These are phyloP conservation scores for Anthrax anthrax DNA, from an alignment of 2,888 invertebrate genomes.

Conservation along the genomic window DNA sequence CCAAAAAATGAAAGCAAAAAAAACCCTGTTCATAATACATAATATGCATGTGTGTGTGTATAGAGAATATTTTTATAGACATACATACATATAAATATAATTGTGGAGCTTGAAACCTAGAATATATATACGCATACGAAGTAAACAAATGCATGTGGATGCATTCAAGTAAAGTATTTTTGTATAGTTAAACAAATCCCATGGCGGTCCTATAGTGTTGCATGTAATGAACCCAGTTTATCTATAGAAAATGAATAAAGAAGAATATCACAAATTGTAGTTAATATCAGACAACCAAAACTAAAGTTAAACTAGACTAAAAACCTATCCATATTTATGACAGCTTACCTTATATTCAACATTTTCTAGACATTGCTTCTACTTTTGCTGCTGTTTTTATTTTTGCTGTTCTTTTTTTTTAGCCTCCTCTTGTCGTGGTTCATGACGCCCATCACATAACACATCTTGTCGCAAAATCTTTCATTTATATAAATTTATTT, in stretches of 20 bases:
- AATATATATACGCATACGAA: no score
- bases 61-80: no score
- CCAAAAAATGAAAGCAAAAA: background rate
- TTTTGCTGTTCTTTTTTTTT: background rate
- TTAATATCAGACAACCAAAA: background rate
- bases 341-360: slow-evolving; percentile 9
- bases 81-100: background rate
- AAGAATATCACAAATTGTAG: background rate
- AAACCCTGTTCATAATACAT: no score
- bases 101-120: no score
- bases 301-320: background rate
- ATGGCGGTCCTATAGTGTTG: background rate
- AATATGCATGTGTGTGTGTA: no score
- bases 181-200: background rate
- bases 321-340: slow-evolving; percentile 12
- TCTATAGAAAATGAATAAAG: background rate
- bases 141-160: background rate
- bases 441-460: slow-evolving; percentile 3
- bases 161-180: background rate
- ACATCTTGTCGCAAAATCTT: slow-evolving; percentile 1
- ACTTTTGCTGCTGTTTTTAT: background rate
- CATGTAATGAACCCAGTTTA: background rate
- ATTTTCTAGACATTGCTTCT: slow-evolving; percentile 3
- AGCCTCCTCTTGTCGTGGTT: background rate
- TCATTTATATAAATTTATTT: no score